phyloP scores from a whole-genome alignment of 2,113 vertebrate species.

The Leucopternis melanops region DNA sequence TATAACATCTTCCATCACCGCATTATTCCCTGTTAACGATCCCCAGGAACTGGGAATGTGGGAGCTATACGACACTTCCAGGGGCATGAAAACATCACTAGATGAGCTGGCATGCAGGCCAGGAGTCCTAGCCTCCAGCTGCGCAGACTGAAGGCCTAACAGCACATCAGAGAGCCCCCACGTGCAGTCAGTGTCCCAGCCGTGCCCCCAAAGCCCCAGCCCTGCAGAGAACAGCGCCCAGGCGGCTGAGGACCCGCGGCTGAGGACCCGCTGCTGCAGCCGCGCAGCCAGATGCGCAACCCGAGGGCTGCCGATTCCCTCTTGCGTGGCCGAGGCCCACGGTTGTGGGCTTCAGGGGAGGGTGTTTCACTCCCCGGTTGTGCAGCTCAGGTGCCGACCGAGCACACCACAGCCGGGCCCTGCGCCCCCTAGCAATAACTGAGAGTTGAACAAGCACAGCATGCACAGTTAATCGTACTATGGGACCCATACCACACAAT shows the following conservation, averaged over 20 bases:
- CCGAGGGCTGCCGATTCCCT: rapidly evolving
- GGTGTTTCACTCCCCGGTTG: rapidly evolving
- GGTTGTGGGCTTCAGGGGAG: rapidly evolving
- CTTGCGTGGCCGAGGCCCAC: rapidly evolving
- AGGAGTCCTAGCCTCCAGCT: not conserved
- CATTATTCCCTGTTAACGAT: not conserved
- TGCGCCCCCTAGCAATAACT: not conserved
- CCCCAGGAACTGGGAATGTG: not conserved
- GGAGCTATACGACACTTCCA: not conserved
- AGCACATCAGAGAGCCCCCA: rapidly evolving
- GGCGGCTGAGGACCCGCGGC: not conserved
- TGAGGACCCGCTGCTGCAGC: not conserved
- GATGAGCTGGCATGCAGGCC: not conserved
- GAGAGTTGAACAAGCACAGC: not conserved
- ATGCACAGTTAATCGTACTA: not conserved
- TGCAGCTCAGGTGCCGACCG: not conserved
- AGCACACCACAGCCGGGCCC: not conserved
- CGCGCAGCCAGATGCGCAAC: not conserved
- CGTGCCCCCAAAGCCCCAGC: not conserved
- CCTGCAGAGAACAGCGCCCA: not conserved
- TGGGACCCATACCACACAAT: not conserved
- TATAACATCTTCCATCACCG: not conserved
- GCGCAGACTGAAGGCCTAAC: not conserved
- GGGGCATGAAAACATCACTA: no score
- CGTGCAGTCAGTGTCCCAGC: rapidly evolving